A percentile compares a stretch with the other conserved stretches of the same genome.
Evolutionary conservation across 2,797 vertebrate species (phyloP).

Genomic region (Rhinichthys osculus): DNA sequence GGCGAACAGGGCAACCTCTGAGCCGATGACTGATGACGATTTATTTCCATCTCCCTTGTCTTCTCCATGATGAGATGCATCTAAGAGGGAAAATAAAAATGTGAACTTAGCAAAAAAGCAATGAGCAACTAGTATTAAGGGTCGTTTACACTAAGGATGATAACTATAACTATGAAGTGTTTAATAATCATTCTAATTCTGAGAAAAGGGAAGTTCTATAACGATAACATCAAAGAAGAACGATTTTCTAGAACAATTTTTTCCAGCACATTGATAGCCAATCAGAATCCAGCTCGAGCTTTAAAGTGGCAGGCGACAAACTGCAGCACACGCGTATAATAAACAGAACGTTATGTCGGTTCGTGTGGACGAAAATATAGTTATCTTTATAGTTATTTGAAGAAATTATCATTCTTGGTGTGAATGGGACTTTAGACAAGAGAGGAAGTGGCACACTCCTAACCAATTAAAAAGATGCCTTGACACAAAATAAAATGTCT

Average conservation of each 20-base stretch:
- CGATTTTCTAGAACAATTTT: neutral
- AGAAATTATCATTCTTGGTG: neutral
- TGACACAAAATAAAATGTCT: conserved; percentile 18
- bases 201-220: neutral
- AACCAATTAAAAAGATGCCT: conserved; percentile 30
- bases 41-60: conserved; percentile 73
- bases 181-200: neutral
- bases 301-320: neutral
- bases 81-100: conserved; percentile 57
- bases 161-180: neutral
- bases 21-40: conserved; percentile 88
- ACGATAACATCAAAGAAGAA: neutral
- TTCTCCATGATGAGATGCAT: conserved; percentile 59
- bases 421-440: neutral
- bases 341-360: neutral
- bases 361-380: neutral
- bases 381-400: neutral
- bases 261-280: neutral
- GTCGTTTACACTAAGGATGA: neutral
- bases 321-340: neutral
- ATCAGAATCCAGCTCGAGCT: neutral
- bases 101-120: neutral
- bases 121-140: neutral
- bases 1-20: conserved; percentile 96
- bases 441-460: neutral